Percentiles rank a stretch among this genome's conserved stretches.
These are phyloP conservation scores for Taxidea taxus DNA, from an alignment of 2,113 vertebrate genomes.

Conservation along the genomic window DNA sequence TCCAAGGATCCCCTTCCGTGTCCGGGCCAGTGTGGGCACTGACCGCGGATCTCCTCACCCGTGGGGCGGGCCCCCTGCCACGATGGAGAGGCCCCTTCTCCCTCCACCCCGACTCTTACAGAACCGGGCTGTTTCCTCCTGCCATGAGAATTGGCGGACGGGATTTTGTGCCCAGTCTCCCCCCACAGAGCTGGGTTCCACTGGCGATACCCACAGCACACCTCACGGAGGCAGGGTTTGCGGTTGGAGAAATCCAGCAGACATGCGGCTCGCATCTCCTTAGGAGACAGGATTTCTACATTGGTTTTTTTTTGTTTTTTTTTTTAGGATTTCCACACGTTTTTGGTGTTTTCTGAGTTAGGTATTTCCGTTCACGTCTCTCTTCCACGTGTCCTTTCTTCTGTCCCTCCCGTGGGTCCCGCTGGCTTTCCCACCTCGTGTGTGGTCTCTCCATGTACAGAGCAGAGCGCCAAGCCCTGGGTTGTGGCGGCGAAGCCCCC, in stretches of 20 bases:
- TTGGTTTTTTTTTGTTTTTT: too few relatives aligned
- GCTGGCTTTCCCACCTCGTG: background rate
- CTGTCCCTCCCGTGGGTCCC: background rate
- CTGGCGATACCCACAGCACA: constrained; percentile 53
- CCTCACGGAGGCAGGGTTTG: background rate
- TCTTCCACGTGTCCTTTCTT: constrained; percentile 8
- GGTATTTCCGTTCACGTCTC: constrained; percentile 43
- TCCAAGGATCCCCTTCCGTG: background rate
- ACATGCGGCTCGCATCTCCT: constrained; percentile 45
- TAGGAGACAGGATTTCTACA: constrained; percentile 59
- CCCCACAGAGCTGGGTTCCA: background rate
- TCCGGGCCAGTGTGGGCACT: background rate
- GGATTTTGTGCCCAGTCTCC: background rate
- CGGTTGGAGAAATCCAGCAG: background rate
- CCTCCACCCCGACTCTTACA: background rate
- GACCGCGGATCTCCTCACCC: background rate
- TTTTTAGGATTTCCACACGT: constrained; percentile 49
- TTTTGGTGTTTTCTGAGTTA: background rate
- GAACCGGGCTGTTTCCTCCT: background rate
- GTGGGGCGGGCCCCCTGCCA: background rate
- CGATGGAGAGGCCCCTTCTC: background rate
- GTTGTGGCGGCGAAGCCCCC: background rate
- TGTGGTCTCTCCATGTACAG: constrained; percentile 7
- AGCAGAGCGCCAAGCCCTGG: background rate
- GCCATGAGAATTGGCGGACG: background rate